A percentile compares a stretch with the other conserved stretches of the same genome.
Evolutionary conservation across 2,888 invertebrate species (phyloP).

Genomic region (Hemithea aestivaria): DNA sequence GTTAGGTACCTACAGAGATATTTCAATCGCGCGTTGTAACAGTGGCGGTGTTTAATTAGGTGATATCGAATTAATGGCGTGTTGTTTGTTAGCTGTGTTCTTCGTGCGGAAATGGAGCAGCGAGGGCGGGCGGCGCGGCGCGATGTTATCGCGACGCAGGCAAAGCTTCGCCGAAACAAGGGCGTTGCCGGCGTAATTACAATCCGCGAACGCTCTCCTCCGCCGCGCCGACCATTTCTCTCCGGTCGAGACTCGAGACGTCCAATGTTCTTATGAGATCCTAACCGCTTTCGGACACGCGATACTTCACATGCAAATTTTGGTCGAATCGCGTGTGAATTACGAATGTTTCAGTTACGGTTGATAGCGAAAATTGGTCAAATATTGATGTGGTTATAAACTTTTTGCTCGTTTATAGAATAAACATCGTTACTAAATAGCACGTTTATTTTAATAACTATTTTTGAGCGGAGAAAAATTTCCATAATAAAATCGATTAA

Average conservation of each 20-base stretch:
- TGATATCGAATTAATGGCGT: constrained; percentile 52
- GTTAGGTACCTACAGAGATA: constrained; percentile 30
- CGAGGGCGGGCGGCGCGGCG: constrained; percentile 29
- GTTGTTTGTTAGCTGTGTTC: constrained; percentile 30
- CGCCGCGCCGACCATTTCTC: constrained; percentile 47
- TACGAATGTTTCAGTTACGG: constrained; percentile 55
- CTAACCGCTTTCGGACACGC: constrained; percentile 71
- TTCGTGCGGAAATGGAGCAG: constrained; percentile 43
- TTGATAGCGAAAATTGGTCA: constrained; percentile 44
- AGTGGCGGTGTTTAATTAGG: constrained; percentile 56
- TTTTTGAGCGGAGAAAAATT: constrained; percentile 16
- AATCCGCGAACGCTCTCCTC: constrained; percentile 49
- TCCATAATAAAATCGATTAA: constrained; percentile 29
- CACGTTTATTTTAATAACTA: constrained; percentile 18
- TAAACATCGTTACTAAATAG: constrained; percentile 37
- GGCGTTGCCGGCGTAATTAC: constrained; percentile 64
- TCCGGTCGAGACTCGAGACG: no score
- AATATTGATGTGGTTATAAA: constrained; percentile 34
- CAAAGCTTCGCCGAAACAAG: constrained; percentile 58
- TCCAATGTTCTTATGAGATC: constrained; percentile 57
- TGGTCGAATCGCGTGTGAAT: constrained; percentile 61
- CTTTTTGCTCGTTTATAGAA: constrained; percentile 40
- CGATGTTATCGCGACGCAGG: constrained; percentile 55
- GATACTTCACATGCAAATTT: constrained; percentile 40
- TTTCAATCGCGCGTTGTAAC: constrained; percentile 37